These are phyloP conservation scores for Monochamus alternatus DNA, from an alignment of 2,888 invertebrate species.

Conservation along the genomic window DNA sequence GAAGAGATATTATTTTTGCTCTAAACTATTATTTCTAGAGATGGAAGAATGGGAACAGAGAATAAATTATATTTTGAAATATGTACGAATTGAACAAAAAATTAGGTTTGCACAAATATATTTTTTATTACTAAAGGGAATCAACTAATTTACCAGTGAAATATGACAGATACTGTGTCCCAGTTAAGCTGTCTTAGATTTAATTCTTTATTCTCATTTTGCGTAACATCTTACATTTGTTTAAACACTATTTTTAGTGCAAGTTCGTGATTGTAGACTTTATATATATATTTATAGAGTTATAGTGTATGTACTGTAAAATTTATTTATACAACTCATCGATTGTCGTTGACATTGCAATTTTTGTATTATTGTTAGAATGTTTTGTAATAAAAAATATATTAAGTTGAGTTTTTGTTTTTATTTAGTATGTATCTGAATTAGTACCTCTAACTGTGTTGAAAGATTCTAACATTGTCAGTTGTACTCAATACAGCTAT, in stretches of 20 bases:
- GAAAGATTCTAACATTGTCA: too few relatives aligned
- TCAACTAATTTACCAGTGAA: too few relatives aligned
- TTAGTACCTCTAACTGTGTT: too few relatives aligned
- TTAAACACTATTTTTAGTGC: neutral
- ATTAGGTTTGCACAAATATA: too few relatives aligned
- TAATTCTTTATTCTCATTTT: neutral
- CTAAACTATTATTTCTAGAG: too few relatives aligned
- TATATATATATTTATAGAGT: conserved; percentile 39
- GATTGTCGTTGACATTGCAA: conserved; percentile 47
- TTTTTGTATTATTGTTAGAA: conserved; percentile 56
- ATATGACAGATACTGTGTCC: too few relatives aligned
- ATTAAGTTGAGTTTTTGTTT: conserved; percentile 32
- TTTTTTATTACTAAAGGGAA: too few relatives aligned
- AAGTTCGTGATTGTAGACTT: conserved; percentile 35
- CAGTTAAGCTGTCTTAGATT: neutral
- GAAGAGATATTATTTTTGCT: too few relatives aligned
- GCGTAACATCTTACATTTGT: neutral
- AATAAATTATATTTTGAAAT: neutral
- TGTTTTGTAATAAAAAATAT: conserved; percentile 54
- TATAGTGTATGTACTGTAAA: conserved; percentile 45
- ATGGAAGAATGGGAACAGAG: too few relatives aligned
- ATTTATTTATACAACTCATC: conserved; percentile 50
- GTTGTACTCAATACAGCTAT: too few relatives aligned
- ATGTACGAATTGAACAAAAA: neutral
- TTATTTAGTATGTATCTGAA: neutral